These are phyloP conservation scores for Metallyticus violacea DNA, from an alignment of 2,888 invertebrate genomes.

Conservation along the genomic window DNA sequence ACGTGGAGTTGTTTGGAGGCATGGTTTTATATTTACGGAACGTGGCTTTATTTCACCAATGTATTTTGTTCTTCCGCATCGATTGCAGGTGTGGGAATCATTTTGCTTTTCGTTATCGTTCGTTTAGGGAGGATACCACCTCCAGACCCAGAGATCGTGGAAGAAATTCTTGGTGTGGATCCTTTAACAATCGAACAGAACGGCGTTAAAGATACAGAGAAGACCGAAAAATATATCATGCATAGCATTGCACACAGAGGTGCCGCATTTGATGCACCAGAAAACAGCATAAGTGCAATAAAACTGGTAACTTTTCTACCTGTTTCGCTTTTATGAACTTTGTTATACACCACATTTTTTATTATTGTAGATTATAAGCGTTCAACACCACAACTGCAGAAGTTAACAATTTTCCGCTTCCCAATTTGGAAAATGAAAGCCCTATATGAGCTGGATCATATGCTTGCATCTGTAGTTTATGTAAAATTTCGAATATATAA, in stretches of 20 bases:
- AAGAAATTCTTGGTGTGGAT: conserved; percentile 43
- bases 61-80: conserved; percentile 27
- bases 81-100: conserved; percentile 16
- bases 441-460: too few relatives aligned
- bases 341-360: too few relatives aligned
- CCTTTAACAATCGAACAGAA: conserved; percentile 38
- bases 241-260: conserved; percentile 72
- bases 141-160: conserved; percentile 38
- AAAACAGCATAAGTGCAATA: conserved; percentile 74
- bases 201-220: conserved; percentile 30
- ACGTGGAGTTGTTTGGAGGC: conserved; percentile 27
- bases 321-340: too few relatives aligned
- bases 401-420: too few relatives aligned
- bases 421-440: too few relatives aligned
- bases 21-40: conserved; percentile 31
- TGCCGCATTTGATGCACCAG: conserved; percentile 73
- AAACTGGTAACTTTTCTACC: conserved; percentile 51
- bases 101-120: conserved; percentile 37
- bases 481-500: too few relatives aligned
- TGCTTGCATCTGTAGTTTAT: too few relatives aligned
- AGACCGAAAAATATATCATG: conserved; percentile 44
- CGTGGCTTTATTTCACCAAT: conserved; percentile 26
- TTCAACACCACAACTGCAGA: too few relatives aligned
- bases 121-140: conserved; percentile 40
- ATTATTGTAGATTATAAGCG: too few relatives aligned